Evolutionary conservation across 2,113 vertebrate genomes (phyloP), one percentile per base, ranked within the genome.

Genomic region (Laticauda laticaudata): DNA sequence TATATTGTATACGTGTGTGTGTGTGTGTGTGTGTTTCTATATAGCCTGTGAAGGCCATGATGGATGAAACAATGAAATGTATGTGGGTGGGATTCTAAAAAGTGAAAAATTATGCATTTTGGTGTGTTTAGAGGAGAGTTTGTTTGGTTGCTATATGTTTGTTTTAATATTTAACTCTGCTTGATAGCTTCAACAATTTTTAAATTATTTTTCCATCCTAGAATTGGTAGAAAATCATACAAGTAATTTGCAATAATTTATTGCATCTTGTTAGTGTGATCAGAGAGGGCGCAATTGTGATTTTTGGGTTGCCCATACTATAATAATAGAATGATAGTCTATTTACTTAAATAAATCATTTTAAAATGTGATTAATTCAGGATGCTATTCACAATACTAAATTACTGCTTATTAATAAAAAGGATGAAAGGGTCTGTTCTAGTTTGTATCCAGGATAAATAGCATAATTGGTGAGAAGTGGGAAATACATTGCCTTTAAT

Each of bases 351-450:
- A 54, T 54, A 21, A 53, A n/a, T n/a, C 48, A 87, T 51, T 53
- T 29, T 87, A 87, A 51, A 87, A n/a, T 87, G 53, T 53, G 14
- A 53, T 53, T 53, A 87, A 87, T 51, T 87, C 48, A 15, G 4
- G 26, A 87, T 87, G 24, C 14, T 53, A 54, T n/a, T 45, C 12
- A 87, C 29, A 54, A 51, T 87, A 29, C 86, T 54, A 87, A 57
- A 24, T 89, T 89, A 59, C 23, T 89, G 88, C 34, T 89, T 34
- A 89, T 59, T 89, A 56, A 89, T 89, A 34, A 89, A 89, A 89
- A 23, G 10, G 39, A 39, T 34, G 57, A 23, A 89, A 89, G 2
- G 23, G 88, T 43, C 8, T 89, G 24, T 61, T 90, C 59, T 11
- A 45, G 61, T 18, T 87, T 20, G 6, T 87, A 54, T 53, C 86